Base-by-base conservation (phyloP, 2,797 vertebrate species). In the Distichodus sexfasciatus region DNA sequence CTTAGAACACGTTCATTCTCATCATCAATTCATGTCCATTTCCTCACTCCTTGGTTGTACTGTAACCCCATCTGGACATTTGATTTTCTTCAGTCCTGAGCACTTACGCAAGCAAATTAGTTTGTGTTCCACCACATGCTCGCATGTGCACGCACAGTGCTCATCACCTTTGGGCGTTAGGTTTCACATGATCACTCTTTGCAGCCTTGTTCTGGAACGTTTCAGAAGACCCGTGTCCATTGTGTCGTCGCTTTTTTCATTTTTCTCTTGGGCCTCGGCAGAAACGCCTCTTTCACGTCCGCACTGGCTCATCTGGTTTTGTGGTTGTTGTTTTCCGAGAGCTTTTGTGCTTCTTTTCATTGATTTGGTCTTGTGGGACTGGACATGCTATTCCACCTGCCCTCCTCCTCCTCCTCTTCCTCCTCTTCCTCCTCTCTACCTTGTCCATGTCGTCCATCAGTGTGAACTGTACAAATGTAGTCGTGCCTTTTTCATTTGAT, bases 201-300 rank as follows among this genome's bases (percentile, higher is more conserved):
- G n/a, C 44, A 17, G 14, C 46, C 6, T 38, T 9, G 28, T 53
- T 46, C 50, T 65, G 26, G 7, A 60, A 38, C 17, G 29, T 36
- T 41, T 12, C 17, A 7, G 38, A 61, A 57, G 35, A 46, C 17
- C 1, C 15, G 26, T 11, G 19, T 47, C 35, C 41, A 66, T 77
- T 82, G 40, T 75, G 62, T 10, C 67, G 75, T 79, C 69, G 62
- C 23, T 33, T 43, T 19, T 6, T 4, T 40, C 6, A 11, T 41
- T 11, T 50, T 28, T 6, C 4, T 4, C 35, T 28, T 46, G 33
- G 51, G 57, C 76, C 53, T 77, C 36, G 68, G 78, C 80, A 65
- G 44, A 58, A 59, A 50, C 53, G 23, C 43, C n/a, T 67, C 21
- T 50, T 41, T 66, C 47, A 3, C 57, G 29, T 58, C 7, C 26